Base-by-base conservation (phyloP, 2,888 invertebrate genomes). In the Spilosoma lubricipeda region DNA sequence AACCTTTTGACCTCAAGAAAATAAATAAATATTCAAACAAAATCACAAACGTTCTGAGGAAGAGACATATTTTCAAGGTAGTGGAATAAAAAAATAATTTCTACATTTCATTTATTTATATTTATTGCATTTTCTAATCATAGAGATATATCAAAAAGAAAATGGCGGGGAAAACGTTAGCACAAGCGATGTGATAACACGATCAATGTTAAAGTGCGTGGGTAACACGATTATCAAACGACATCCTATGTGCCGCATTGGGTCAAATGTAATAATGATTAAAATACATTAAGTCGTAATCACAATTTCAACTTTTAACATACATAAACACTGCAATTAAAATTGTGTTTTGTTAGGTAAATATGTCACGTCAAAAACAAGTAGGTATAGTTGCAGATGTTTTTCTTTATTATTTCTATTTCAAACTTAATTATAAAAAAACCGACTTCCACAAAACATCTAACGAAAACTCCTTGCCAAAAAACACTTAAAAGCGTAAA, bases 171-270 rank as follows among this genome's bases (percentile, higher is more conserved):
- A 36, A 82, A 83, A 80, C 3, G 56, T 27, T 63, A 15, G 30
- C 65, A 67, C 64, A 33, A 39, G 39, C 66, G 78, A 83, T 83
- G 39, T 63, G 78, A 83, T 83, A 83, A 66, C 56, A 39, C 68
- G 76, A 84, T 82, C 78, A 56, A 74, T 81, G 85, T 84, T 67
- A 84, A 74, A 82, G 81, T 79, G 84, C 81, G 86, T 81, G 84
- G 82, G 84, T 77, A 79, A 70, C 72, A 63, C 27, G 65, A 73
- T 65, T 82, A 81, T 77, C 78, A 75, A 39, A n/a, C 39, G 36
- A 78, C 74, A 76, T 77, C 77, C 77, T 73, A 70, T 73, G 67
- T 64, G 56, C 63, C 69, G 73, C 63, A 56, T 48, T 70, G 42
- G 52, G 65, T 69, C 39, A 67, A 13, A 33, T 36, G 39, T n/a